A percentile compares a stretch with the other conserved stretches of the same genome.
Conservation (phyloP, 2,797 vertebrate species). For the Dendrocincla fuliginosa region DNA sequence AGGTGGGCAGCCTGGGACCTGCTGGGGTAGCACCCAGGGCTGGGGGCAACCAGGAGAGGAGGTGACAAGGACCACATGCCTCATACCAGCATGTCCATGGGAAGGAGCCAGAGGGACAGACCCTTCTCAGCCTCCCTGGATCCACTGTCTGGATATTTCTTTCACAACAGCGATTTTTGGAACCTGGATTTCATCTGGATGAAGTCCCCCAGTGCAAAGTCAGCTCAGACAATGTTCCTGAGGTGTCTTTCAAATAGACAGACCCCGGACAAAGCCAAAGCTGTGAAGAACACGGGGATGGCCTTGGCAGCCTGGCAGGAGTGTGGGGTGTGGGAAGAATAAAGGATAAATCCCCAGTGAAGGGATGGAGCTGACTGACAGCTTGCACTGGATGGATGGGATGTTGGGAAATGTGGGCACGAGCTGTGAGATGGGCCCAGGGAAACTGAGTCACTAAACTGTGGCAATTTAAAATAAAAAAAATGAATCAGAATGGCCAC, state of each 20-base stretch:
- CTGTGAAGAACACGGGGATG: neutral
- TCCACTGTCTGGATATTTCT: neutral
- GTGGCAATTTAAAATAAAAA: neutral
- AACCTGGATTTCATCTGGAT: neutral
- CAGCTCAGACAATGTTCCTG: neutral
- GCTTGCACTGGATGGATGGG: neutral
- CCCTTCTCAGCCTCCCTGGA: neutral
- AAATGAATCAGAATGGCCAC: neutral
- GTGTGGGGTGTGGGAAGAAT: conserved; percentile 17
- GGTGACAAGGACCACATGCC: neutral
- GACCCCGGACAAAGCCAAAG: conserved; percentile 3
- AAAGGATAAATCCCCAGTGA: conserved; percentile 38
- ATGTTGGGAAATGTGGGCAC: neutral
- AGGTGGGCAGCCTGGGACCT: neutral
- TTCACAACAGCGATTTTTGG: neutral
- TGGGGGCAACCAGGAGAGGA: neutral
- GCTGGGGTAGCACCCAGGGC: neutral
- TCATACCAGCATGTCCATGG: accelerated
- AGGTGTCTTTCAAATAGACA: neutral
- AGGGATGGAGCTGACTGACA: conserved; percentile 2
- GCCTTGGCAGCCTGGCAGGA: conserved; percentile 30
- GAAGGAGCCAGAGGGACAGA: neutral
- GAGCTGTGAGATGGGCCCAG: neutral
- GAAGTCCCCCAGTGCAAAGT: accelerated
- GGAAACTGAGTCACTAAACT: neutral